phyloP scores from a whole-genome alignment of 2,888 invertebrate genomes.

The Glaucopsyche alexis region DNA sequence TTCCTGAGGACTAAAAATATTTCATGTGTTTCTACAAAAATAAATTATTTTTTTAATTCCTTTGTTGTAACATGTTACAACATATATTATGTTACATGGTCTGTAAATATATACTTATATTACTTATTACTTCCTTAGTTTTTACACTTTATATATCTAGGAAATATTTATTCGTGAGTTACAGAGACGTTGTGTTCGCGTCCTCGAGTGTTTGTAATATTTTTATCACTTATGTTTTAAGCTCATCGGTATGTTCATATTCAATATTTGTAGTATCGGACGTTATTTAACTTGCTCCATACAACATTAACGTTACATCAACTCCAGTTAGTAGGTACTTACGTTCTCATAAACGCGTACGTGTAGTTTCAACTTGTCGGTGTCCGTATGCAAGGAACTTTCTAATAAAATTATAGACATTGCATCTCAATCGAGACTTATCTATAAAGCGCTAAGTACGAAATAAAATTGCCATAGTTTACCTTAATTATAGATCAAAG shows the following conservation, averaged over 20 bases:
- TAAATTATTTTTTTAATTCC: background rate
- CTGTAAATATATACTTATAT: background rate
- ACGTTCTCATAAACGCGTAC: conserved; percentile 59
- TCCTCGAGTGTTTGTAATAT: conserved; percentile 23
- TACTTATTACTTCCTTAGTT: conserved; percentile 7
- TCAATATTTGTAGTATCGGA: conserved; percentile 33
- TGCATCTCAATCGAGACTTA: conserved; percentile 33
- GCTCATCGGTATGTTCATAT: conserved; percentile 29
- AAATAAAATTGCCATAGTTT: conserved; percentile 44
- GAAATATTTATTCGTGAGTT: conserved; percentile 12
- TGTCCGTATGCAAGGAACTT: conserved; percentile 71
- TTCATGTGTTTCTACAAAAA: background rate
- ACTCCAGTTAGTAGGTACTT: conserved; percentile 63
- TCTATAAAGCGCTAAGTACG: background rate
- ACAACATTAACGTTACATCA: conserved; percentile 67
- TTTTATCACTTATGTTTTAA: conserved; percentile 30
- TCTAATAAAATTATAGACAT: conserved; percentile 62
- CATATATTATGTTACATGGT: conserved; percentile 5
- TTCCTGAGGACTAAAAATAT: background rate
- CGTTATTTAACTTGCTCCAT: conserved; percentile 54
- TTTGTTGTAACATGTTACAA: conserved; percentile 3
- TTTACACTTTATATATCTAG: background rate
- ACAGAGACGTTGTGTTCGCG: conserved; percentile 24
- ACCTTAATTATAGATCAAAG: conserved; percentile 61
- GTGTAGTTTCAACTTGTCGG: conserved; percentile 66